Conservation (phyloP, 2,888 invertebrate species). For the Colletes collaris region DNA sequence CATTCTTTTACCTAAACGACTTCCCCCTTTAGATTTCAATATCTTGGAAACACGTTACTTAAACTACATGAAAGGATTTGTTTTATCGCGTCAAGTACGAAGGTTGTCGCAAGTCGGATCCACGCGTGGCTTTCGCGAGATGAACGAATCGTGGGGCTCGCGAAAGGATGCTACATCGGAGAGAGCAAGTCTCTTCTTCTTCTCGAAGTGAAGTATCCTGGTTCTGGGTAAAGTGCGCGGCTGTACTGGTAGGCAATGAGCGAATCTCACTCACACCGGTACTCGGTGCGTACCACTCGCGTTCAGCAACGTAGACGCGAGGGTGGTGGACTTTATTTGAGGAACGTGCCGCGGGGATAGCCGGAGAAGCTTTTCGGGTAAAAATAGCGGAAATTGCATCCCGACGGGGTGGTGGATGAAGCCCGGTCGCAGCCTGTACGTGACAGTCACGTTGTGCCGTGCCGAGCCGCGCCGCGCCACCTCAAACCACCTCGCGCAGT, state of each 20-base stretch:
- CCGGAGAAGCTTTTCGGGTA: conserved; percentile 81
- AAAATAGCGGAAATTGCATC: conserved; percentile 83
- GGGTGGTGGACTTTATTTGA: conserved; percentile 79
- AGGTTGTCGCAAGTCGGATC: neutral
- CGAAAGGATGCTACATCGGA: conserved; percentile 33
- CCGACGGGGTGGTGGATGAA: conserved; percentile 68
- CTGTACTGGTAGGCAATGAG: no score
- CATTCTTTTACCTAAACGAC: no score
- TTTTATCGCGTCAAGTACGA: no score
- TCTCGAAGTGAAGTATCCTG: neutral
- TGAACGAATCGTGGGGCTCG: conserved; percentile 2
- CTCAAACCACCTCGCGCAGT: no score
- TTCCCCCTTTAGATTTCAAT: no score
- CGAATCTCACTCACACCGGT: no score
- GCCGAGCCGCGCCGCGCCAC: no score
- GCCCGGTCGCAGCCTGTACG: neutral
- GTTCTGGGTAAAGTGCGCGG: no score
- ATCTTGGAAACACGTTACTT: no score
- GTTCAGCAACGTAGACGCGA: conserved; percentile 33
- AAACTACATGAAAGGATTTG: no score
- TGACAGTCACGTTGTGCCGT: no score
- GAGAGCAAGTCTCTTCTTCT: conserved; percentile 11
- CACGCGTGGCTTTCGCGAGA: conserved; percentile 10
- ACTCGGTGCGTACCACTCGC: neutral
- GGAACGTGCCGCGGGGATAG: conserved; percentile 80